Base-by-base conservation (phyloP, 2,797 vertebrate genomes). In the Sphaeramia orbicularis region DNA sequence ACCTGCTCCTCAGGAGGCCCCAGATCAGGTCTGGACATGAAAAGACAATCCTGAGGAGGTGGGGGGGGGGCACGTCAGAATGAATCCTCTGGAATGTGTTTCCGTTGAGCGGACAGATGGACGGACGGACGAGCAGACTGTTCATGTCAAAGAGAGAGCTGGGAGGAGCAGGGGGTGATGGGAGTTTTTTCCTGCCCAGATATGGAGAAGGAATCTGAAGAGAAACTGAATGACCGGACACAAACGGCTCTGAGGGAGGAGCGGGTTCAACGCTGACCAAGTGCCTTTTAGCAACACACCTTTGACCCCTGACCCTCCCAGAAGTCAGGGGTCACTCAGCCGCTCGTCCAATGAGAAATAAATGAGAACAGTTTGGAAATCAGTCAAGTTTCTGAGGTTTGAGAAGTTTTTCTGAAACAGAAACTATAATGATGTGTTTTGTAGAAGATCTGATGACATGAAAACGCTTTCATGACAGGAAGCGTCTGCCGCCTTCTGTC, bases 51-150 rank as follows among this genome's bases (percentile, higher is more conserved):
- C 55, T 48, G 65, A 30, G 27, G 14, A 65, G 35, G 49, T 4
- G 35, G 18, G 27, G 47, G n/a, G n/a, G n/a, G n/a, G n/a, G n/a
- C 41, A 30, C 21, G 42, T 37, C 19, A 21, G 52, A 72, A 45
- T 85, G 73, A 76, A 79, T 53, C 21, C 49, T 51, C 45, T 76
- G 86, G 90, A 92, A 92, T 90, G 88, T 1, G 76, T 73, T 86
- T 89, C 89, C 59, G 32, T 51, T 15, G 7, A 62, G 54, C 54
- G 53, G 59, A 66, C 11, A 16, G 44, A 64, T 13, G 24, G 60
- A 67, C 0, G 41, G 43, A 50, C 8, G 10, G 10, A 48, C 11
- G 55, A 16, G 52, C 14, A 50, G 51, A n/a, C 56, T 53, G 44
- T 38, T 59, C 50, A 38, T 14, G 44, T 37, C 24, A 68, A 7